These are phyloP conservation scores for Cylindroiulus punctatus DNA, from an alignment of 2,888 invertebrate genomes.

Conservation along the genomic window DNA sequence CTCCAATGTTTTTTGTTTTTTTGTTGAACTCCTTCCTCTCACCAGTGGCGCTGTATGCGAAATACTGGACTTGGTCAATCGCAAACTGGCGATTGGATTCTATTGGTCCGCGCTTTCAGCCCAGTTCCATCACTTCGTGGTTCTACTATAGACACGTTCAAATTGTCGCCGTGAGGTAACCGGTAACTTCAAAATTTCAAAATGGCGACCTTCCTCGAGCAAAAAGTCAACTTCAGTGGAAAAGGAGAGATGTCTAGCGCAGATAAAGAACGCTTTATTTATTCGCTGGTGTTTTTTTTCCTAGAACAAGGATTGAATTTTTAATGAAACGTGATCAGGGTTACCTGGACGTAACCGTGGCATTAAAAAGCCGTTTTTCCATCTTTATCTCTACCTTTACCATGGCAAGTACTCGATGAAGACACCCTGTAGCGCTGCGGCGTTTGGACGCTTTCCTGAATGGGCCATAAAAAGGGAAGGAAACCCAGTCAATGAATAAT, in stretches of 20 bases:
- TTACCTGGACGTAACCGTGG: not conserved
- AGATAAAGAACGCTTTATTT: not conserved
- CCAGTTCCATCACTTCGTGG: no score
- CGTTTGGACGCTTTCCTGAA: not conserved
- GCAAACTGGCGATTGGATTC: no score
- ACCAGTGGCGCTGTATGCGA: no score
- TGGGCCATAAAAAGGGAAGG: conserved; percentile 4
- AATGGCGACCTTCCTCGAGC: not conserved
- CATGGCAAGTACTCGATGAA: not conserved
- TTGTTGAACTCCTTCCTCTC: no score
- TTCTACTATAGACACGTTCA: no score
- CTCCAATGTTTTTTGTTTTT: no score
- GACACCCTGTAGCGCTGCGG: not conserved
- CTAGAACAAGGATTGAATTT: not conserved
- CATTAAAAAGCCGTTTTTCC: no score
- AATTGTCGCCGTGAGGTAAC: not conserved
- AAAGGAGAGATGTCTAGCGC: not conserved
- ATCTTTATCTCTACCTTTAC: no score
- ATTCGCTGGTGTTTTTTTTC: not conserved
- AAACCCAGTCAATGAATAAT: conserved; percentile 5
- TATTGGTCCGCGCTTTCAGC: no score
- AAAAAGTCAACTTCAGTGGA: not conserved
- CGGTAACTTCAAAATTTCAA: not conserved
- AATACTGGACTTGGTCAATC: no score
- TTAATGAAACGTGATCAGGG: not conserved